A percentile compares a stretch with the other conserved stretches of the same genome.
phyloP scores from a whole-genome alignment of 2,797 vertebrate genomes.

The Tenualosa ilisha region DNA sequence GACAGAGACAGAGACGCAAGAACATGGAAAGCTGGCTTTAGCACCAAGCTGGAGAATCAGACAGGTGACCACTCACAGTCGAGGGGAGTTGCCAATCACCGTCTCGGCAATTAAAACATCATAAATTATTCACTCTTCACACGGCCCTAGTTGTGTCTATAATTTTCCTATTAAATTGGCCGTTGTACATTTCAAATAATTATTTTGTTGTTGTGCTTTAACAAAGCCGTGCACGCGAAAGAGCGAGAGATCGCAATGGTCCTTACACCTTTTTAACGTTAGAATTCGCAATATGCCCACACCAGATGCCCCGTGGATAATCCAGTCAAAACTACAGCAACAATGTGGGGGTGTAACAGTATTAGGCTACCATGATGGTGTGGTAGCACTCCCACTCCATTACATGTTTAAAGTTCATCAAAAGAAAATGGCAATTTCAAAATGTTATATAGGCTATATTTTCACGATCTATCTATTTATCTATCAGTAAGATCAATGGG shows the following conservation, averaged over 20 bases:
- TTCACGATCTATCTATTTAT: too few species aligned
- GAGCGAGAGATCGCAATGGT: not conserved
- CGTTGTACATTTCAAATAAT: not conserved
- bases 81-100: constrained; percentile 38
- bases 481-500: too few species aligned
- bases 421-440: not conserved
- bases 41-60: constrained; percentile 39
- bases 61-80: constrained; percentile 45
- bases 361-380: not conserved
- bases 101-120: constrained; percentile 36
- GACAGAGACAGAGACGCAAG: not conserved
- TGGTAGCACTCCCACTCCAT: not conserved
- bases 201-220: not conserved
- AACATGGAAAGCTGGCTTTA: constrained; percentile 25
- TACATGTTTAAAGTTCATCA: not conserved
- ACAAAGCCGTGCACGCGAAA: not conserved
- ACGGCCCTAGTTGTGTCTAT: not conserved
- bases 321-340: not conserved
- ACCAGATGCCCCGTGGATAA: not conserved
- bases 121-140: constrained; percentile 39
- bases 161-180: not conserved
- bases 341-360: not conserved
- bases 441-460: not conserved
- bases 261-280: not conserved
- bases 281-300: not conserved